phyloP scores from a whole-genome alignment of 2,113 vertebrate genomes.

The Bettongia penicillata region DNA sequence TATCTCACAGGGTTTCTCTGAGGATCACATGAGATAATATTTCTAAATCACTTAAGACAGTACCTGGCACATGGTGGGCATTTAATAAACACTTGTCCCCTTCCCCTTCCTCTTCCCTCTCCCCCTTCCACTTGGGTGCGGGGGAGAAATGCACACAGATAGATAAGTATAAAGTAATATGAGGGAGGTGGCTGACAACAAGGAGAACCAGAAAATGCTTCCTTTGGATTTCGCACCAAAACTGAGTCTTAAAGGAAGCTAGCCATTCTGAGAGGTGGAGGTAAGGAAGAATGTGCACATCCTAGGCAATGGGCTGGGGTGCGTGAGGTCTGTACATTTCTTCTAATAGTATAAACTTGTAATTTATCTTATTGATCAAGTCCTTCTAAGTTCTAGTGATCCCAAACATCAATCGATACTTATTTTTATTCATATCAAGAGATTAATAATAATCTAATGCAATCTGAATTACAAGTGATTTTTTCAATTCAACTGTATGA shows the following conservation, averaged over 20 bases:
- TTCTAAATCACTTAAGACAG: background rate
- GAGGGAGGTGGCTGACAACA: background rate
- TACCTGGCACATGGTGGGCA: background rate
- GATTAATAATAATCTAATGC: background rate
- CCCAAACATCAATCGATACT: background rate
- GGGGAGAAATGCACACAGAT: no score
- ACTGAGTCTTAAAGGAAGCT: background rate
- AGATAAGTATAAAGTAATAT: background rate
- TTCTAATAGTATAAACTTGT: background rate
- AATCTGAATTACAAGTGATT: background rate
- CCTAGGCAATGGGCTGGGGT: background rate
- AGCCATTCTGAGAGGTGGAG: background rate
- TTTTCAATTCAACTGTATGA: background rate
- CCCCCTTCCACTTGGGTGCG: background rate
- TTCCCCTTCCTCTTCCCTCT: background rate
- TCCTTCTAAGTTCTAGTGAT: background rate
- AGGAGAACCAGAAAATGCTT: background rate
- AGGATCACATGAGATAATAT: background rate
- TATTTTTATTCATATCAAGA: background rate
- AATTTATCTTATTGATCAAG: background rate
- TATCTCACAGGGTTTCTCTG: background rate
- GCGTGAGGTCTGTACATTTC: background rate
- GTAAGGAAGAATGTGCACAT: background rate
- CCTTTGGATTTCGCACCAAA: background rate
- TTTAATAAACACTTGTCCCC: background rate